A percentile compares a stretch with the other conserved stretches of the same genome.
These are phyloP conservation scores for Malurus leucopterus DNA, from an alignment of 2,797 vertebrate genomes.

Conservation along the genomic window DNA sequence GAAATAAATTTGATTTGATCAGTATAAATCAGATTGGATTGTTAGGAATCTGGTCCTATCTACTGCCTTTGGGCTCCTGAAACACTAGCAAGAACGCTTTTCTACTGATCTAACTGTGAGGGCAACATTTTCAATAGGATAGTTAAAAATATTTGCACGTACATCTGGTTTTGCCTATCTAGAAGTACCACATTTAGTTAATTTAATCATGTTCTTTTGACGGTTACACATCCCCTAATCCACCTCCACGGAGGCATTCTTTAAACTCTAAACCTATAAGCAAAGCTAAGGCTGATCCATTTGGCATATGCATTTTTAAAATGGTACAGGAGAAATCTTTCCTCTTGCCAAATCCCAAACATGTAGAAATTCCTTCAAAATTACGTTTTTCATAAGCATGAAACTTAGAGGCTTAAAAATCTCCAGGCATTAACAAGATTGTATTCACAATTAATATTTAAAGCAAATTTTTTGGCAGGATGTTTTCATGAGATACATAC, in stretches of 20 bases:
- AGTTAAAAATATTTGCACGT: background rate
- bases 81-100: background rate
- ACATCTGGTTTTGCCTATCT: background rate
- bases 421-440: background rate
- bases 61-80: background rate
- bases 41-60: background rate
- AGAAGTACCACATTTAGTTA: background rate
- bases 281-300: background rate
- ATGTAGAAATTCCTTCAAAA: slow-evolving; percentile 5
- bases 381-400: background rate
- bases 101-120: background rate
- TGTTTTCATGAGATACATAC: background rate
- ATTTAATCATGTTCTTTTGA: background rate
- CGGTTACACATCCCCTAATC: background rate
- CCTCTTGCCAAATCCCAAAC: background rate
- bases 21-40: background rate
- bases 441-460: background rate
- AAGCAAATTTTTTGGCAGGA: background rate
- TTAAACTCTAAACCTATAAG: background rate
- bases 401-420: background rate
- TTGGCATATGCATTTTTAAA: background rate
- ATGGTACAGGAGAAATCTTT: background rate
- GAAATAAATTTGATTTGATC: background rate
- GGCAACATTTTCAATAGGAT: background rate
- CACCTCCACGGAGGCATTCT: background rate